Base-by-base conservation (phyloP, 2,113 vertebrate genomes). In the Hydrochoerus hydrochaeris region DNA sequence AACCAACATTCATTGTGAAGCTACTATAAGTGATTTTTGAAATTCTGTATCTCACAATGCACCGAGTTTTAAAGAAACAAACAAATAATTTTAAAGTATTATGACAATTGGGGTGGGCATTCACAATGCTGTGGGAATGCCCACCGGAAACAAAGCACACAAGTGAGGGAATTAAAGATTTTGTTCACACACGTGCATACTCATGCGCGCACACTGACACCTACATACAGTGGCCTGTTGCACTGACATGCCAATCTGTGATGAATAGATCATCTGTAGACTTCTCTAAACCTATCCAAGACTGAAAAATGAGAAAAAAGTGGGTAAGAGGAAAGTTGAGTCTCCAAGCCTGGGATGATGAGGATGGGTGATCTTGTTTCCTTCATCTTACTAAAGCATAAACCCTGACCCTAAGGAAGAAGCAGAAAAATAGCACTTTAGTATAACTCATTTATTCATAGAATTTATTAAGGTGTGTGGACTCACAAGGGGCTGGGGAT, bases 381-480 rank as follows among this genome's bases (percentile, higher is more conserved):
- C 11, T 73, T 90, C 52, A 35, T 54, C 16, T 24, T 81, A 12
- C 80, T 49, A 16, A 85, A 44, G 19, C 20, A 11, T 8, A 84
- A 80, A 38, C 14, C 65, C 65, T 69, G n/a, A n/a, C 7, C 65
- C 90, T 49, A 58, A 24, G 4, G 57, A 26, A 14, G 35, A 71
- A 54, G 84, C 58, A 49, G 85, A 32, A 92, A 49, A 93, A 87
- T 5, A 91, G 65, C 65, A 84, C 58, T 60, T 54, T 5, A 67
- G 19, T 80, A 30, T 89, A n/a, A 91, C 83, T 85, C 73, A 58
- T 88, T 91, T 49, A 91, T 84, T 91, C 78, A 63, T n/a, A 35
- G 65, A 28, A 83, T 54, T 93, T 86, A 60, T 83, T 71, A 58
- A 95, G 85, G 73, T 14, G 17, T 58, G 49, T 52, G 49, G 49